phyloP scores from a whole-genome alignment of 2,797 vertebrate species.

The Graptemys geographica region DNA sequence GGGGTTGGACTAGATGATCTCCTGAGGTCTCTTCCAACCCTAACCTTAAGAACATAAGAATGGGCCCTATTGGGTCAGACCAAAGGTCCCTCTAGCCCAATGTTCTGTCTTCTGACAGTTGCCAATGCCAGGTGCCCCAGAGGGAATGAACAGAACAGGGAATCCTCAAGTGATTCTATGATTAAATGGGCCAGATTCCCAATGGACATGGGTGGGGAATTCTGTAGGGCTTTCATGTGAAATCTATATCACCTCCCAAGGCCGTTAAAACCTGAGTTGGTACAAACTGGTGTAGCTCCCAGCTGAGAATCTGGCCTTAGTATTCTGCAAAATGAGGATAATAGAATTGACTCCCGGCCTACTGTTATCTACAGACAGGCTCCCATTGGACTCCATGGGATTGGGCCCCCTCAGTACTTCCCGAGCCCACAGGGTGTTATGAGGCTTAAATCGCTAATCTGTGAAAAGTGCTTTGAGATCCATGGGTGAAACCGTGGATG shows the following conservation, averaged over 20 bases:
- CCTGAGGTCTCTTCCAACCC: too few relatives aligned
- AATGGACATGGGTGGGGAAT: background rate
- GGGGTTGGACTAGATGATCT: too few relatives aligned
- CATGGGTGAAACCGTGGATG: background rate
- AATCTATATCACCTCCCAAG: background rate
- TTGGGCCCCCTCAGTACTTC: background rate
- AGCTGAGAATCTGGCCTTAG: background rate
- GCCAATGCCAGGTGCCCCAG: too few relatives aligned
- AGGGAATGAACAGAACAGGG: too few relatives aligned
- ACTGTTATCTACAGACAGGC: constrained; percentile 41
- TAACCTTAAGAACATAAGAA: too few relatives aligned
- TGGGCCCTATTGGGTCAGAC: too few relatives aligned
- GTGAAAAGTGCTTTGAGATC: constrained; percentile 16
- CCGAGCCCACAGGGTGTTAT: background rate
- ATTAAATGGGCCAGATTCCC: background rate
- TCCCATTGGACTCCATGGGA: background rate
- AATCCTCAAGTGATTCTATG: too few relatives aligned
- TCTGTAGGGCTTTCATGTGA: background rate
- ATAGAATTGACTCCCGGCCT: constrained; percentile 31
- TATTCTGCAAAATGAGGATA: constrained; percentile 48
- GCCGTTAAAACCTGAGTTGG: background rate
- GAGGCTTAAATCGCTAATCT: background rate
- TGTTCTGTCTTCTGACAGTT: too few relatives aligned
- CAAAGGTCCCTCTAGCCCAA: too few relatives aligned
- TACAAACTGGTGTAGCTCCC: constrained; percentile 21